phyloP scores from a whole-genome alignment of 35 echinoderm and acorn worm genomes.

The Holothuria glaberrima region DNA sequence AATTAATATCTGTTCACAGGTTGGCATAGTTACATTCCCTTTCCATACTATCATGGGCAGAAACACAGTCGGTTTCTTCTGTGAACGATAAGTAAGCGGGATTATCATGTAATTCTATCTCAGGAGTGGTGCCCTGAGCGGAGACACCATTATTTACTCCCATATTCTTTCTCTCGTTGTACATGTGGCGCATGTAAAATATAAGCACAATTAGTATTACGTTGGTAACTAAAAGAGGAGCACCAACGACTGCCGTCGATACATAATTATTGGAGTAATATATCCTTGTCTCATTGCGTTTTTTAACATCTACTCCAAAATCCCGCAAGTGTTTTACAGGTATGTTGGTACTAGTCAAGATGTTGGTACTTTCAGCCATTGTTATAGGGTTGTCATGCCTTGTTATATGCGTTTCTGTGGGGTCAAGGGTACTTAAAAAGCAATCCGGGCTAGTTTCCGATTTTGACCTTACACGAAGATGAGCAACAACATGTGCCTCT shows the following conservation, averaged over 20 bases:
- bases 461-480: too few species aligned
- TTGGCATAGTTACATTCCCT: too few species aligned
- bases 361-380: not conserved
- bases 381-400: not conserved
- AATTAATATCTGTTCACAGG: too few species aligned
- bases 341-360: not conserved
- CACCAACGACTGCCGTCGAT: not conserved
- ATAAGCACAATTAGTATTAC: not conserved
- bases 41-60: not conserved
- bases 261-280: not conserved
- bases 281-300: not conserved
- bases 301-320: not conserved
- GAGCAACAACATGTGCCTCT: not conserved
- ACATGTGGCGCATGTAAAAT: not conserved
- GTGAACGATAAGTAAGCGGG: not conserved
- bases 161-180: not conserved
- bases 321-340: not conserved
- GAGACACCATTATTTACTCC: not conserved
- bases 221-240: too few species aligned
- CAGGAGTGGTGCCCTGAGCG: not conserved
- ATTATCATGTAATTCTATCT: not conserved
- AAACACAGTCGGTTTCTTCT: not conserved
- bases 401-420: not conserved
- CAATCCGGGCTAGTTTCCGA: not conserved
- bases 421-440: not conserved